These are phyloP conservation scores for Callithrix jacchus DNA, from an alignment of 2,113 vertebrate species.

Conservation along the genomic window DNA sequence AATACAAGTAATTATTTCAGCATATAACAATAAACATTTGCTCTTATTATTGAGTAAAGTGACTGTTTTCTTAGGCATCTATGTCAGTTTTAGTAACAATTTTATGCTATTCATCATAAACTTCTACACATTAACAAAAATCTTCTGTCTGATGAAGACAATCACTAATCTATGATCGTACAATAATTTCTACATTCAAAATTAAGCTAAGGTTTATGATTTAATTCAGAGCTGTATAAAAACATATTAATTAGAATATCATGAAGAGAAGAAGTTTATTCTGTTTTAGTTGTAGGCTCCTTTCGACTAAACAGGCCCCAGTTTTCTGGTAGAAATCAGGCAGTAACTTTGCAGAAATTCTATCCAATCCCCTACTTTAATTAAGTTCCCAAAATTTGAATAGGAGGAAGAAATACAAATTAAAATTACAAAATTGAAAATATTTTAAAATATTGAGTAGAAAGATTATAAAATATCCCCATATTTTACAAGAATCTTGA, in stretches of 20 bases:
- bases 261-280: neutral
- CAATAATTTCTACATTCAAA: neutral
- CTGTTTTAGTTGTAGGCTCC: neutral
- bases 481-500: neutral
- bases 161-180: neutral
- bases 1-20: neutral
- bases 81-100: neutral
- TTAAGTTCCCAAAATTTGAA: neutral
- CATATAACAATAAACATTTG: neutral
- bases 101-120: neutral
- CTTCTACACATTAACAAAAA: neutral
- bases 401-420: neutral
- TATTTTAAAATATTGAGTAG: neutral
- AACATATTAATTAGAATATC: neutral
- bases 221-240: neutral
- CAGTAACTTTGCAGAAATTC: neutral
- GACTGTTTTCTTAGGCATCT: neutral
- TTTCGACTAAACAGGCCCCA: neutral
- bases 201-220: neutral
- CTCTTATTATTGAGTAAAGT: neutral
- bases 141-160: neutral
- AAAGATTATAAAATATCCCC: neutral
- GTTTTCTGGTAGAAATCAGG: neutral
- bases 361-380: neutral
- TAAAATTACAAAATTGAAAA: neutral